These are phyloP conservation scores for Sarcophaga caerulescens DNA, from an alignment of 2,888 invertebrate species.

Conservation along the genomic window DNA sequence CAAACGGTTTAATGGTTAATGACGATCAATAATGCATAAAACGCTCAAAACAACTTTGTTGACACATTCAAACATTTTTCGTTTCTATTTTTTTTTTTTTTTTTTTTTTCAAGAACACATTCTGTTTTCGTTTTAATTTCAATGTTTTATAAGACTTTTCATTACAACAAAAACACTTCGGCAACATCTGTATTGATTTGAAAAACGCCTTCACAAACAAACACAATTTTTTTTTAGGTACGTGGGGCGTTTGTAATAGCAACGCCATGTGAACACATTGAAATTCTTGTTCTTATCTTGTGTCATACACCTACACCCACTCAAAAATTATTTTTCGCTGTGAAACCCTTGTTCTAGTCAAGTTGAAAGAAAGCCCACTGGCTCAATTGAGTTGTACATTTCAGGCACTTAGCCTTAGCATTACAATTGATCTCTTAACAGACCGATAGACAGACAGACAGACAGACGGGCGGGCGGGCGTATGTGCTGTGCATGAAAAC, in stretches of 20 bases:
- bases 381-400: slow-evolving; percentile 32
- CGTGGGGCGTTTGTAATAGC: slow-evolving; percentile 50
- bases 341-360: not conserved
- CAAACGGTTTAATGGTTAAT: slow-evolving; percentile 33
- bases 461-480: not conserved
- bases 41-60: not conserved
- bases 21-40: slow-evolving; percentile 1
- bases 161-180: not conserved
- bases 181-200: too few relatives aligned
- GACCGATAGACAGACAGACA: not conserved
- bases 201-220: not conserved
- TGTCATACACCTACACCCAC: not conserved
- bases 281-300: not conserved
- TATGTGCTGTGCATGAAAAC: not conserved
- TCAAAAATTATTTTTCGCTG: not conserved
- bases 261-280: slow-evolving; percentile 31
- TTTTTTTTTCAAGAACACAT: not conserved
- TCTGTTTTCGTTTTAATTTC: slow-evolving; percentile 57
- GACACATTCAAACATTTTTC: not conserved
- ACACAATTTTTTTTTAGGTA: slow-evolving; percentile 42
- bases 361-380: not conserved
- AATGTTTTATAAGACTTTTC: slow-evolving; percentile 43
- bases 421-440: not conserved
- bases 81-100: not conserved
- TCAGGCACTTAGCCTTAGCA: not conserved